Percentiles rank a stretch among this genome's conserved stretches.
These are phyloP conservation scores for Cyclargus thomasi DNA, from an alignment of 1,140 invertebrate species.

Conservation along the genomic window DNA sequence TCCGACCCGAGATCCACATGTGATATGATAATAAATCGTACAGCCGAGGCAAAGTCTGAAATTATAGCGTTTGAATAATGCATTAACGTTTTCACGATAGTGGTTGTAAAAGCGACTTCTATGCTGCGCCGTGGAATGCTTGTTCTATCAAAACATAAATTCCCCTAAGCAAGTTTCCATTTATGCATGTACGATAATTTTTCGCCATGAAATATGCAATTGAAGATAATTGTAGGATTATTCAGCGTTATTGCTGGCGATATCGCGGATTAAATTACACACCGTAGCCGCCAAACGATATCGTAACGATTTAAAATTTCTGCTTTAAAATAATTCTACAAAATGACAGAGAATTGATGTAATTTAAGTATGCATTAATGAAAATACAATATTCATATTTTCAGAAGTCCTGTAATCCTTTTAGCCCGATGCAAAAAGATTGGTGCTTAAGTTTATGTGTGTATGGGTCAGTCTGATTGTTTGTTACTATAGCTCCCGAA, in stretches of 20 bases:
- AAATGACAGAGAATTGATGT: too few relatives aligned
- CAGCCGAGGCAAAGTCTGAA: conserved; percentile 46
- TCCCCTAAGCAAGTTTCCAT: conserved; percentile 34
- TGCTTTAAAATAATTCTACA: too few relatives aligned
- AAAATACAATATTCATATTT: too few relatives aligned
- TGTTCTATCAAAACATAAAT: conserved; percentile 44
- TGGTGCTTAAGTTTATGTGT: too few relatives aligned
- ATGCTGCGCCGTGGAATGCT: conserved; percentile 31
- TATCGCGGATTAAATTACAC: background rate
- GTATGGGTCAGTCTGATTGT: too few relatives aligned
- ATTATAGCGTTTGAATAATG: conserved; percentile 66
- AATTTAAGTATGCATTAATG: too few relatives aligned
- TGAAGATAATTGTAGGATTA: conserved; percentile 19
- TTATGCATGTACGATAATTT: conserved; percentile 23
- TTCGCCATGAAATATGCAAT: conserved; percentile 20
- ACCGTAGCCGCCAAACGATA: background rate
- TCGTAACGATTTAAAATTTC: background rate
- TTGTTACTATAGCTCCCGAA: too few relatives aligned
- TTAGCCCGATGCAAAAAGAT: too few relatives aligned
- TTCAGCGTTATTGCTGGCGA: background rate
- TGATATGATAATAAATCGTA: conserved; percentile 47
- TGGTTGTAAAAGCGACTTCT: conserved; percentile 48
- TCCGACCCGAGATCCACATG: conserved; percentile 18
- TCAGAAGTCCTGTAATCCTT: too few relatives aligned
- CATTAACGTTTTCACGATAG: conserved; percentile 43